Evolutionary conservation across 2,797 vertebrate species (phyloP), one percentile per base, ranked within the genome.

Genomic region (Schizopygopsis malacanthus): DNA sequence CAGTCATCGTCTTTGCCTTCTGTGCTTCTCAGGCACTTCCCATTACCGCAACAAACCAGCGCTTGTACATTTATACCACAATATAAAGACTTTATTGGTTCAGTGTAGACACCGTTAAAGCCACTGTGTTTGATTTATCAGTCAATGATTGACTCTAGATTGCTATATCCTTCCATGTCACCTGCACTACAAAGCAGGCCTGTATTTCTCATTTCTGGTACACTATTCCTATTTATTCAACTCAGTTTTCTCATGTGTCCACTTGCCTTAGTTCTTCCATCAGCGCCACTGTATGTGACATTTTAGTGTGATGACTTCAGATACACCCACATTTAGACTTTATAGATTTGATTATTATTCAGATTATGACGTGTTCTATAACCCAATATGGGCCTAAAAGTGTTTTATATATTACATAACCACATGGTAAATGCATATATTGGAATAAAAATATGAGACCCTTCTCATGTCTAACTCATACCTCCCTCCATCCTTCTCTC

Each of bases 91-190:
- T 79, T 79, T 79, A 85, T 85, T 85, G 76, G 50, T 33, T 79
- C 65, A 71, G 50, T 59, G 75, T 59, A 84, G 63, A 43, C 65
- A 37, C 75, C 76, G 84, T 87, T 77, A 77, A 84, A 91, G 84
- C 67, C 88, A 22, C 54, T 63, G 54, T 84, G 84, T 85, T 80
- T 91, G 87, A 92, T 90, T 39, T 87, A 89, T 87, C 69, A 85
- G 88, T 84, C 82, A 54, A 73, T 25, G 85, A 90, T 90, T 90
- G 88, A 91, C 81, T 82, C 63, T 85, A 85, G 56, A 59, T 86
- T 81, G 65, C 65, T 82, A 41, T 91, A 87, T 89, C 87, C 89
- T 88, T 89, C 87, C 63, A 33, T 83, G 77, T 76, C 71, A 86
- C 39, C 54, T 88, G 65, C 45, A 79, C 83, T 79, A 4, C 45